Evolutionary conservation across 30 jellyfish, hydroid and myxozoan species (phyloP).

Genomic region (Sanderia malayensis): DNA sequence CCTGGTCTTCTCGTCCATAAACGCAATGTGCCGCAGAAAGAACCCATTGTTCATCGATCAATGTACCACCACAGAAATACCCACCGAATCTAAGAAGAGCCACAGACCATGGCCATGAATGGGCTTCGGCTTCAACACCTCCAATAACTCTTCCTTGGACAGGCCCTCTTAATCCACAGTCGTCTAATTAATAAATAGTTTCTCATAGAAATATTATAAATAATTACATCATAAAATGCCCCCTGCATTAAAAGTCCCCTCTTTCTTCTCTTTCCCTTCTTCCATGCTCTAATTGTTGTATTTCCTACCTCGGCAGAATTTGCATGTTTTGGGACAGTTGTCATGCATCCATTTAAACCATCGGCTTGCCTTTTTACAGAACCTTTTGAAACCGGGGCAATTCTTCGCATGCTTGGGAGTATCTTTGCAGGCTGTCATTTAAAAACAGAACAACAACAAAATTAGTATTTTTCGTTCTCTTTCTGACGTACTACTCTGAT

Average conservation of each 20-base stretch:
- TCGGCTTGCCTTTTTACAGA: not conserved
- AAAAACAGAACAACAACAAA: no score
- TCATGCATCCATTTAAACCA: conserved; percentile 12
- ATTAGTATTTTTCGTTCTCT: no score
- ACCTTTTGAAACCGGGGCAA: not conserved
- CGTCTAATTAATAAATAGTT: not conserved
- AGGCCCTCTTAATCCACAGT: conserved; percentile 43
- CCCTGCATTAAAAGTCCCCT: no score
- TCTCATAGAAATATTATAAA: no score
- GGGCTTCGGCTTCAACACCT: conserved; percentile 43
- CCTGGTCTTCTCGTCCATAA: conserved; percentile 18
- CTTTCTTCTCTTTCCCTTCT: no score
- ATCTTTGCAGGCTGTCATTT: conserved; percentile 24
- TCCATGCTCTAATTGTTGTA: no score
- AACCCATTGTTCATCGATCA: conserved; percentile 54
- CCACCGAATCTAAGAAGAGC: conserved; percentile 31
- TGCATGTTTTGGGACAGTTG: conserved; percentile 5
- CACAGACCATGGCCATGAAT: conserved; percentile 61
- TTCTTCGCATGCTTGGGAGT: conserved; percentile 2
- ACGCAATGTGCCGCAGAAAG: conserved; percentile 64
- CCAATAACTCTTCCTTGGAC: conserved; percentile 35
- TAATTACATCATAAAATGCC: no score
- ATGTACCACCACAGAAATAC: conserved; percentile 61
- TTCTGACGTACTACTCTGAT: no score
- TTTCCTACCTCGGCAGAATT: not conserved